Percentiles rank a stretch among this genome's conserved stretches.
Conservation (phyloP, 2,797 vertebrate species). For the Crocidura indochinensis region DNA sequence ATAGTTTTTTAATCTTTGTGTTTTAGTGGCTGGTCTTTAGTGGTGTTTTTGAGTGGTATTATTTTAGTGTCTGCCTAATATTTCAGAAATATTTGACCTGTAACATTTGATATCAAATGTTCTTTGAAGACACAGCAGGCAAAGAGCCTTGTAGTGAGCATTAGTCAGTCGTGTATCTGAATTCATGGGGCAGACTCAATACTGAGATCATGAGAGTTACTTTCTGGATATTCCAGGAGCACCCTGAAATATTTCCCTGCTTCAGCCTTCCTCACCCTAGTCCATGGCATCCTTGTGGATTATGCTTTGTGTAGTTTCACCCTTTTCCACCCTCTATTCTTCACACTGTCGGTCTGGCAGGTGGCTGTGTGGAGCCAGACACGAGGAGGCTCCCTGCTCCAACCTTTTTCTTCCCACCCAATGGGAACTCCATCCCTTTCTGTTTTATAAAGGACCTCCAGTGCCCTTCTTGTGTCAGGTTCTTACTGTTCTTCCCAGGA, state of each 20-base stretch:
- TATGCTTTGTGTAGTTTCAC: neutral
- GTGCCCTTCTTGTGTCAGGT: neutral
- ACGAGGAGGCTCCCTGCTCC: neutral
- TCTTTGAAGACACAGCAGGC: neutral
- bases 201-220: neutral
- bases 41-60: too few relatives aligned
- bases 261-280: too few relatives aligned
- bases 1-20: slow-evolving; percentile 28
- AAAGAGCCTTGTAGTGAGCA: neutral
- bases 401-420: neutral
- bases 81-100: slow-evolving; percentile 27
- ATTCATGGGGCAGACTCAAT: neutral
- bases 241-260: neutral
- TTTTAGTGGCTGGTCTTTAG: slow-evolving; percentile 23
- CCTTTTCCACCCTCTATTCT: neutral
- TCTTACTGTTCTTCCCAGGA: neutral
- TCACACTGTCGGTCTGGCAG: neutral
- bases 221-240: neutral
- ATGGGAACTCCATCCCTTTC: neutral
- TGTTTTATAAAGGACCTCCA: neutral
- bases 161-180: neutral
- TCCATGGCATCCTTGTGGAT: neutral
- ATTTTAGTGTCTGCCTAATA: neutral
- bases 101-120: slow-evolving; percentile 1
- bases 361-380: neutral